These are phyloP conservation scores for Clarias fuscus DNA, from an alignment of 2,797 vertebrate species.

Conservation along the genomic window DNA sequence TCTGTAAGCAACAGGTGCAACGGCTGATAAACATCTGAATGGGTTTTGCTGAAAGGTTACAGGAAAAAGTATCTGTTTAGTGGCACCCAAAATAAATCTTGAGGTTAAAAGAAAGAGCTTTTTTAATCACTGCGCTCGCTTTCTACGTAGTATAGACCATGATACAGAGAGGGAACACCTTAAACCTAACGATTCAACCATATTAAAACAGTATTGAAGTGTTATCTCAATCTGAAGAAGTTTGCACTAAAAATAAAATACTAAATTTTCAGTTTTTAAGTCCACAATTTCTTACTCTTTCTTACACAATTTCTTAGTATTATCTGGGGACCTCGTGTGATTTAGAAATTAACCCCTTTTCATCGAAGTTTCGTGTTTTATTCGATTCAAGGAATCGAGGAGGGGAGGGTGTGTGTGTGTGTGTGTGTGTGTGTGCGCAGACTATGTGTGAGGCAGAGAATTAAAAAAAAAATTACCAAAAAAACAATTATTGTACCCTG, in stretches of 20 bases:
- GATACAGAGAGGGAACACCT: background rate
- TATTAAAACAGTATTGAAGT: background rate
- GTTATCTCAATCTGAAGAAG: background rate
- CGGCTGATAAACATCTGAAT: background rate
- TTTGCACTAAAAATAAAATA: background rate
- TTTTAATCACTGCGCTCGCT: background rate
- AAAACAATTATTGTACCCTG: too few species aligned
- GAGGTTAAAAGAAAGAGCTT: background rate
- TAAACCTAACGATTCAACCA: background rate
- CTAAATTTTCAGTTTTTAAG: background rate
- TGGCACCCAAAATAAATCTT: background rate
- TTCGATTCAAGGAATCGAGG: too few species aligned
- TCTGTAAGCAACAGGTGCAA: background rate
- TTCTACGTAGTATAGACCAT: background rate
- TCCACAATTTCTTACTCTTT: background rate
- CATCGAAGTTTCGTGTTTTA: too few species aligned
- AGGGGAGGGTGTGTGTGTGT: too few species aligned
- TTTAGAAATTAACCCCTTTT: too few species aligned
- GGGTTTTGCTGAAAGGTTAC: background rate
- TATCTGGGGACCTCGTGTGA: too few species aligned
- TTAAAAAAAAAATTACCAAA: too few species aligned
- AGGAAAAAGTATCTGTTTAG: background rate
- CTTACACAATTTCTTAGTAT: too few species aligned
- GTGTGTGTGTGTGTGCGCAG: too few species aligned
- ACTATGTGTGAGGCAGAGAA: too few species aligned